These are phyloP conservation scores for Desmophyllum pertusum DNA, from an alignment of 92 coral and sea anemone species.

Conservation along the genomic window DNA sequence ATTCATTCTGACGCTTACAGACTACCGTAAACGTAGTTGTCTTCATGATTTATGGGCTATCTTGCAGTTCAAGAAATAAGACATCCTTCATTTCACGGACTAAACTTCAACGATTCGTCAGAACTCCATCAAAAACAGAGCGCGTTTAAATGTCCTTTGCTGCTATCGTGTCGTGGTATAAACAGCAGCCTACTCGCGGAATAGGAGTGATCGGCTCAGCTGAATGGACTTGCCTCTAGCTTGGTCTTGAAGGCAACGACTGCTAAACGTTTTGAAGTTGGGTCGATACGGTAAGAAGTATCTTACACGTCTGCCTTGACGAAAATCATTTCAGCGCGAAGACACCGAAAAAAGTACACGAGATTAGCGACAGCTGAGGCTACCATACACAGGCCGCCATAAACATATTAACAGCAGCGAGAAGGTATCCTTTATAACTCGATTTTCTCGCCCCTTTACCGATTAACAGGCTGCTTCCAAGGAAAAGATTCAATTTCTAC, in stretches of 20 bases:
- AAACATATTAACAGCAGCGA: not conserved
- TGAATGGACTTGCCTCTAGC: slow-evolving; percentile 9
- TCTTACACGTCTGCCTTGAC: not conserved
- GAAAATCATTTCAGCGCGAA: not conserved
- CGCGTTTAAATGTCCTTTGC: not conserved
- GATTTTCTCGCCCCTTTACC: slow-evolving; percentile 2
- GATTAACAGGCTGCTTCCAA: slow-evolving; percentile 4
- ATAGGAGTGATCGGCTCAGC: slow-evolving; percentile 21
- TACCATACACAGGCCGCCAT: not conserved
- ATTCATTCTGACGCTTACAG: not conserved
- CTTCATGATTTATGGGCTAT: not conserved
- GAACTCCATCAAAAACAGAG: not conserved
- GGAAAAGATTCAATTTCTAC: not conserved
- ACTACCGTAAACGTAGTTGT: not conserved
- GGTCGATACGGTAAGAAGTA: not conserved
- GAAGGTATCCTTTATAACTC: not conserved
- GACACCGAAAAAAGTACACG: not conserved
- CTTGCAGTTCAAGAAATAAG: not conserved
- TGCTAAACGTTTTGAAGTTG: not conserved
- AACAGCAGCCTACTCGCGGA: not conserved
- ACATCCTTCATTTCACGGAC: not conserved
- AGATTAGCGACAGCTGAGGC: not conserved
- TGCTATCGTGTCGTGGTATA: not conserved
- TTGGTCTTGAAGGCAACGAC: slow-evolving; percentile 29
- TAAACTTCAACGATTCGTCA: not conserved